These are phyloP conservation scores for Watsonalla binaria DNA, from an alignment of 2,888 invertebrate genomes.

Conservation along the genomic window DNA sequence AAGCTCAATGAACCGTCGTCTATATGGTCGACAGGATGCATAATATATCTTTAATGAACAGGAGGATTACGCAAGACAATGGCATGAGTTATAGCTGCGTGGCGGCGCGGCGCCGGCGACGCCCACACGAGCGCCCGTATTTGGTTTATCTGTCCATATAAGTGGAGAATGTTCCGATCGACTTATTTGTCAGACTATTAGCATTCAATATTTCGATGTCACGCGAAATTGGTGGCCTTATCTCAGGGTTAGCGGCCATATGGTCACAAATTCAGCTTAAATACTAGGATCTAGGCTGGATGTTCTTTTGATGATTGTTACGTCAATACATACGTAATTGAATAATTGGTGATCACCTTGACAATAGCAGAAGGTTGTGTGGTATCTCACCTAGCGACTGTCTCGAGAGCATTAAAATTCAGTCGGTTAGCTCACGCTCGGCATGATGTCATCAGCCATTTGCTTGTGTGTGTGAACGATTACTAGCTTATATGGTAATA, in stretches of 20 bases:
- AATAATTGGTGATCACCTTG: slow-evolving; percentile 35
- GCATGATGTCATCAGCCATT: slow-evolving; percentile 60
- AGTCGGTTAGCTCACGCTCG: slow-evolving; percentile 35
- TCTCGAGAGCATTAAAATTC: slow-evolving; percentile 61
- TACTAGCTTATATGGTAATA: slow-evolving; percentile 60
- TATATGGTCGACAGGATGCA: slow-evolving; percentile 59
- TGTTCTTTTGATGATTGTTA: slow-evolving; percentile 9
- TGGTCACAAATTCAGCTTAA: slow-evolving; percentile 29
- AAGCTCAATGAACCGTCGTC: slow-evolving; percentile 60
- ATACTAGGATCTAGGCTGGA: slow-evolving; percentile 6
- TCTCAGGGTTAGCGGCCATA: slow-evolving; percentile 36
- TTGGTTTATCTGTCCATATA: slow-evolving; percentile 64
- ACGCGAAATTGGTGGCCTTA: slow-evolving; percentile 39
- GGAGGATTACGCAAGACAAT: slow-evolving; percentile 65
- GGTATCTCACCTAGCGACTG: slow-evolving; percentile 38
- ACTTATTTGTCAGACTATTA: slow-evolving; percentile 38
- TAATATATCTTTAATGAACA: slow-evolving; percentile 54
- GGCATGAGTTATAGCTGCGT: slow-evolving; percentile 45
- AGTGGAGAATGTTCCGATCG: slow-evolving; percentile 56
- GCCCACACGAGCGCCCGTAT: slow-evolving; percentile 58
- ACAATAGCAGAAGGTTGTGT: slow-evolving; percentile 34
- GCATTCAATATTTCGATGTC: slow-evolving; percentile 53
- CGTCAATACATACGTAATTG: slow-evolving; percentile 25
- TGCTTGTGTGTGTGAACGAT: slow-evolving; percentile 32
- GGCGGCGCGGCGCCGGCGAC: slow-evolving; percentile 51